Base-by-base conservation (phyloP, 2,888 invertebrate species). In the Ectemnius cavifrons region DNA sequence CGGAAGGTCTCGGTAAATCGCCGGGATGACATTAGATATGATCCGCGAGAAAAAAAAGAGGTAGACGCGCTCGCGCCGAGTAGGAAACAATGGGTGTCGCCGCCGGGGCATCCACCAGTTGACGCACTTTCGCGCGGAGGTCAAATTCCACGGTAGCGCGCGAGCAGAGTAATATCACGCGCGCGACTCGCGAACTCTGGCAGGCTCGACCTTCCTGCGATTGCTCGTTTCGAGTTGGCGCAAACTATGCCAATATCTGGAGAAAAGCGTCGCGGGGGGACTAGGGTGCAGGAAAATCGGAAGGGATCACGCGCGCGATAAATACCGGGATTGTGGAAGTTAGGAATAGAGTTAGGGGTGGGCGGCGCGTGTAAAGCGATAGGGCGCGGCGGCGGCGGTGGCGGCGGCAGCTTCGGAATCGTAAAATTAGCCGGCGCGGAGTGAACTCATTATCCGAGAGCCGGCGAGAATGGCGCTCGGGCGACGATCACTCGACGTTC, bases 111-210 rank as follows among this genome's bases (percentile, higher is more conserved):
- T 81, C 75, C 77, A 67, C 71, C 63, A 79, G 73, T 82, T 82
- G 81, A 81, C 82, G 82, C 76, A 72, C 83, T 83, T 83, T 83
- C 79, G 78, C 37, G 37, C 83, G 78, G 83, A 85, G 85, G 85
- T 85, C 84, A 85, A 84, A 85, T 83, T 85, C 85, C 82, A 75
- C 68, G 82, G 63, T 59, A 63, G 64, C 73, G 65, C 63, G 59
- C 58, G 61, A 71, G 70, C 68, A 63, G 28, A 60, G 59, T 68
- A 27, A 67, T 57, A 67, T 46, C 70, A 65, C 67, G 46, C n/a
- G 27, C 47, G 47, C 47, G 67, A 58, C 68, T 73, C 23, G 23
- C 23, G 23, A 23, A 23, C 37, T 37, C 27, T 52, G 73, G 70
- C 60, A 63, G 67, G 72, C 64, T 67, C 75, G 84, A 81, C 85